Evolutionary conservation across 2,797 vertebrate species (phyloP).

Genomic region (Catostomus latipinnis): DNA sequence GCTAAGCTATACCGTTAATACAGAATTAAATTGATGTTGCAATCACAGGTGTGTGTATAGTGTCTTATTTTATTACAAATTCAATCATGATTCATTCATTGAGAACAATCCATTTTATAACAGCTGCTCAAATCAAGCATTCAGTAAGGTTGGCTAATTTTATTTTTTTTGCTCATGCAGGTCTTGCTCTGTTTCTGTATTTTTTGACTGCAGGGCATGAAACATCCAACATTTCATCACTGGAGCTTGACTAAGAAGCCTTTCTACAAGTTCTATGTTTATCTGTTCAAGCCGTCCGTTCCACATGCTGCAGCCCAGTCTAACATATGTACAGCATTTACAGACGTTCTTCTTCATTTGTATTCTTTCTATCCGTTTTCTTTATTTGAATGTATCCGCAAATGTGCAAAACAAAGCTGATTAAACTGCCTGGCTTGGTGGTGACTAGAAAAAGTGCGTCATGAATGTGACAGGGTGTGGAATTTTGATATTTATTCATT

Average conservation of each 20-base stretch:
- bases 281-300: constrained; percentile 44
- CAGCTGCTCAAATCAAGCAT: constrained; percentile 11
- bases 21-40: no score
- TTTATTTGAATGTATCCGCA: not conserved
- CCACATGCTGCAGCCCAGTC: constrained; percentile 38
- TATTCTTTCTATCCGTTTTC: not conserved
- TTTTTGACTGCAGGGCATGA: constrained; percentile 46
- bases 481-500: not conserved
- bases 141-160: not conserved
- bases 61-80: not conserved
- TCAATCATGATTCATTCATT: not conserved
- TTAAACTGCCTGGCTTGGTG: not conserved
- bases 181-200: constrained; percentile 35
- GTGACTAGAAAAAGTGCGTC: constrained; percentile 17
- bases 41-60: no score
- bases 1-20: no score
- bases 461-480: not conserved
- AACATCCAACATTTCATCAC: constrained; percentile 49
- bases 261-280: constrained; percentile 34
- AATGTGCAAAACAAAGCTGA: constrained; percentile 20
- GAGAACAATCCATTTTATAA: not conserved
- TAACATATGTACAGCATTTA: constrained; percentile 48
- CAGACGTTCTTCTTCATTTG: constrained; percentile 2
- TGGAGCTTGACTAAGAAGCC: constrained; percentile 53
- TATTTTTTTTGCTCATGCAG: not conserved